These are phyloP conservation scores for Pheosia gnoma DNA, from an alignment of 2,888 invertebrate species.

Conservation along the genomic window DNA sequence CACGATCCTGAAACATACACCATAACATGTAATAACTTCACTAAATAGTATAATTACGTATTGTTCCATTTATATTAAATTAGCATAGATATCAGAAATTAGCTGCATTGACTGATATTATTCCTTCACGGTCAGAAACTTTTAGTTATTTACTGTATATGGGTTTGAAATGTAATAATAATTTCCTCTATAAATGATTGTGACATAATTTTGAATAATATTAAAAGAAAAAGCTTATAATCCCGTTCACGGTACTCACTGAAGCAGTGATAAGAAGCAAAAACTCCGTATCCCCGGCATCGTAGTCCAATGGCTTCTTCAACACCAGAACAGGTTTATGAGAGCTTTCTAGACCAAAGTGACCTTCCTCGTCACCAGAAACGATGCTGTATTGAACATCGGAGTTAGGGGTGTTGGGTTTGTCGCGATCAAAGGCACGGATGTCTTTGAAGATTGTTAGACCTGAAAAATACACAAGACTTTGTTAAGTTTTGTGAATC, in stretches of 20 bases:
- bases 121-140: too few species aligned
- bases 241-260: slow-evolving; percentile 69
- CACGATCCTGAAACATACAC: slow-evolving; percentile 87
- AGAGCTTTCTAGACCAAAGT: slow-evolving; percentile 91
- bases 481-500: too few species aligned
- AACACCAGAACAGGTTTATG: slow-evolving; percentile 91
- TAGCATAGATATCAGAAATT: too few species aligned
- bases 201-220: too few species aligned
- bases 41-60: too few species aligned
- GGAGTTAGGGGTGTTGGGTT: slow-evolving; percentile 94
- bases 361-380: slow-evolving; percentile 88
- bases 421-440: slow-evolving; percentile 91
- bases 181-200: too few species aligned
- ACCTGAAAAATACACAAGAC: slow-evolving; percentile 75
- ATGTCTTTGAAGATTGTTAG: slow-evolving; percentile 92
- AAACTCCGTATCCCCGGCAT: slow-evolving; percentile 91
- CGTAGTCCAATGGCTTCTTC: slow-evolving; percentile 90
- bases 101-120: too few species aligned
- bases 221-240: too few species aligned
- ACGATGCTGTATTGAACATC: slow-evolving; percentile 92
- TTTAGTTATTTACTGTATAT: too few species aligned
- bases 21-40: background rate
- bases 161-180: too few species aligned
- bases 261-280: slow-evolving; percentile 89
- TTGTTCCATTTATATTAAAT: too few species aligned